Conservation (phyloP, 2,113 vertebrate species). For the Heliornis fulica region DNA sequence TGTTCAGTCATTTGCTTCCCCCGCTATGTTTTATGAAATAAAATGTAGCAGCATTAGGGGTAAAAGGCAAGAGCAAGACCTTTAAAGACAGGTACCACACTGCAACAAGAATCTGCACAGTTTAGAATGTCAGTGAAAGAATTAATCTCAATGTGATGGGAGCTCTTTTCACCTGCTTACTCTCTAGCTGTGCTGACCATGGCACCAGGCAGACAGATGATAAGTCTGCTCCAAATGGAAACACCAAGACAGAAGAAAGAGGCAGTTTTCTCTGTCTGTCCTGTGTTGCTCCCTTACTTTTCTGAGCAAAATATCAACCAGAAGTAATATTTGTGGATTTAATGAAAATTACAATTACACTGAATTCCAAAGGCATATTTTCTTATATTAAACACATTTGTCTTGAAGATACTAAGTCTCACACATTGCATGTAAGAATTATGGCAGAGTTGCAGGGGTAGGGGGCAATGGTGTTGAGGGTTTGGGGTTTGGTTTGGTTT, state of each 20-base stretch:
- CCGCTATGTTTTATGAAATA: neutral
- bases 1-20: neutral
- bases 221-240: neutral
- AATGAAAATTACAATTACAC: neutral
- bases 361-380: neutral
- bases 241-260: neutral
- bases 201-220: neutral
- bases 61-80: neutral
- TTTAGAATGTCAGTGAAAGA: neutral
- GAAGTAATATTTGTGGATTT: neutral
- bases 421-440: neutral
- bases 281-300: neutral
- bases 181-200: neutral
- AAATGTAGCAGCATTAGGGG: neutral
- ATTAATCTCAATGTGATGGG: neutral
- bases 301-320: neutral
- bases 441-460: neutral
- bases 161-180: neutral
- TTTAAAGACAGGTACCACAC: neutral
- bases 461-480: too few relatives aligned
- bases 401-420: neutral
- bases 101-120: neutral
- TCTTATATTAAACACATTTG: neutral
- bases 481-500: accelerated
- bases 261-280: neutral